These are phyloP conservation scores for Choristoneura rosaceana DNA, from an alignment of 2,888 invertebrate species.

Conservation along the genomic window DNA sequence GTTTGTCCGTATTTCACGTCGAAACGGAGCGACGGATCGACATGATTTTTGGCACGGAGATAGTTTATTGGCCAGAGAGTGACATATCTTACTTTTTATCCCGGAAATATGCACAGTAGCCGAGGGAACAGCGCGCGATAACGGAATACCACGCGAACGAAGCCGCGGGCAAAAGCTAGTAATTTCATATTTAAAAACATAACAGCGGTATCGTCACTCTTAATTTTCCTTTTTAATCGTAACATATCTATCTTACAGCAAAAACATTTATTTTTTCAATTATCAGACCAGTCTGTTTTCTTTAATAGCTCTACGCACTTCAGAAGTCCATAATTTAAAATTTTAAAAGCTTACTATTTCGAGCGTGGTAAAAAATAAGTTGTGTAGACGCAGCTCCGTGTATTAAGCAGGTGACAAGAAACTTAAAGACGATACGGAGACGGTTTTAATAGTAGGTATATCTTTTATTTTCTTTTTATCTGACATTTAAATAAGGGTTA, in stretches of 20 bases:
- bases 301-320: constrained; percentile 36
- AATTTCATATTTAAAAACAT: background rate
- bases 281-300: constrained; percentile 36
- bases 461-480: background rate
- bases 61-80: no score
- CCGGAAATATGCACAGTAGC: no score
- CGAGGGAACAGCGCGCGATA: no score
- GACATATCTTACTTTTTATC: no score
- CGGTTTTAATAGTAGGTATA: background rate
- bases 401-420: constrained; percentile 24
- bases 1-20: no score
- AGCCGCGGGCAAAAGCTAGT: no score
- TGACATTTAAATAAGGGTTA: background rate
- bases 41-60: no score
- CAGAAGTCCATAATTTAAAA: constrained; percentile 33
- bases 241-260: constrained; percentile 8
- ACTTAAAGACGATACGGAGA: constrained; percentile 24
- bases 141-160: no score
- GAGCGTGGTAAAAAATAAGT: constrained; percentile 37
- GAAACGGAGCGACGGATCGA: no score
- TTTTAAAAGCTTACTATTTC: constrained; percentile 41
- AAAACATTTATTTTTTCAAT: constrained; percentile 39
- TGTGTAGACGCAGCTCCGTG: constrained; percentile 10
- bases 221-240: no score
- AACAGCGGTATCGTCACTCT: no score